Evolutionary conservation across 1,140 invertebrate species (phyloP), one percentile per base, ranked within the genome.

Genomic region (Pseudomyrmex pallidus): DNA sequence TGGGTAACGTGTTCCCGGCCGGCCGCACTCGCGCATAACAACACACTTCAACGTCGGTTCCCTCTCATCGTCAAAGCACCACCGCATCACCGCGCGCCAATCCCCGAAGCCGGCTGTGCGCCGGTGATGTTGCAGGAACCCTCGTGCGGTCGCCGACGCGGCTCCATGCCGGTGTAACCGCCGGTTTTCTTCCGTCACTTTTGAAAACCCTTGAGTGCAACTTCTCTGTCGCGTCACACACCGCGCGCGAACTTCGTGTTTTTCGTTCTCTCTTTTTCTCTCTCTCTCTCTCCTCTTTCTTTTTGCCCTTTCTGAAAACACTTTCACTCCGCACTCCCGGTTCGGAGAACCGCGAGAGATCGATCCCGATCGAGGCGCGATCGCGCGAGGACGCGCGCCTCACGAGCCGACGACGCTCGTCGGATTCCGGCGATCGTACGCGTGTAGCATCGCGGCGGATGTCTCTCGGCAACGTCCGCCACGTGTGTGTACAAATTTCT

Each of bases 261-360:
- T 35, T 35, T 35, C 57, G 20, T 17, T 13, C 5, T 73, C 8
- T 15, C 46, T 2, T 15, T 5, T 25, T 9, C 5, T 17, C 17
- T 7, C n/a, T 25, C 2, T 25, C 22, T 25, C 22, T 25, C 25
- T 25, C 1, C 15, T 35, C 4, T n/a, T 8, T n/a, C 7, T 22
- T 9, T 25, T 35, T 35, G 12, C 50, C 5, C 10, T 25, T 15
- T 61, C 54, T 5, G 12, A 35, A 35, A 35, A 35, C 76, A 80
- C 76, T 80, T 80, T 80, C 76, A 72, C 76, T 80, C 7, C 22
- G 62, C 56, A 85, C 80, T 62, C 56, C 35, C 12, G 20, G 35
- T 5, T 57, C 15, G 1, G 8, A 13, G 7, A 2, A 54, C n/a
- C 15, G 10, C 57, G 15, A 54, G 2, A 44, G 5, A 20, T 61